Base-by-base conservation (phyloP, 2,113 vertebrate genomes). In the Odocoileus hemionus region DNA sequence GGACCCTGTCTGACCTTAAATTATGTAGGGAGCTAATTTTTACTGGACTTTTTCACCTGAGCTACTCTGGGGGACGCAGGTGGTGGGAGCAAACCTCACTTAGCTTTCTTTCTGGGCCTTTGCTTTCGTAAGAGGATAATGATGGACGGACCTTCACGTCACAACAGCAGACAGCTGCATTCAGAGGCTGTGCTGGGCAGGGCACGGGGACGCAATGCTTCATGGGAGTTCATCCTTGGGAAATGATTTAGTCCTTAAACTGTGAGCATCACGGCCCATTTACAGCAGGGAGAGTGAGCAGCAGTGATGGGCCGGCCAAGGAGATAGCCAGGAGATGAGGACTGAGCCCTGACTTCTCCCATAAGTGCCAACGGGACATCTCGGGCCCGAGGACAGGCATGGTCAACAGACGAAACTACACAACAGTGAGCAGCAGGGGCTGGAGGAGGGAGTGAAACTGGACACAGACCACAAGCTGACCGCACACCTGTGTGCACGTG, bases 321-420 rank as follows among this genome's bases (percentile, higher is more conserved):
- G n/a, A 23, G 19, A 19, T 5, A 19, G 54, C 21, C 1, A 16
- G 47, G 16, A 28, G 26, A 58, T 0, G 1, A 60, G 30, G n/a
- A 52, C 43, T 10, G n/a, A 17, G 33, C 45, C 45, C n/a, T n/a
- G 94, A 33, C 57, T 91, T 50, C 33, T 52, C 17, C 50, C 2
- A 0, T 54, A 60, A 21, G 54, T n/a, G 60, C 70, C 0, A 15
- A 60, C 0, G 2, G 76, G 16, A 3, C 45, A 19, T 19, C 50
- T 57, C 30, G 15, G 78, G 57, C n/a, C 39, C 54, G 26, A 86
- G 83, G 83, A 55, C 60, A 74, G 76, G 54, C 1, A 2, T 11
- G 57, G 90, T 8, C 10, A 4, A 45, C 21, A 55, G 60, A 43
- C 91, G 58, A 64, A 84, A 39, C 64, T 1, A 3, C 17, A 3